Conservation (phyloP, 2,113 vertebrate genomes). For the Nerophis lumbriciformis region DNA sequence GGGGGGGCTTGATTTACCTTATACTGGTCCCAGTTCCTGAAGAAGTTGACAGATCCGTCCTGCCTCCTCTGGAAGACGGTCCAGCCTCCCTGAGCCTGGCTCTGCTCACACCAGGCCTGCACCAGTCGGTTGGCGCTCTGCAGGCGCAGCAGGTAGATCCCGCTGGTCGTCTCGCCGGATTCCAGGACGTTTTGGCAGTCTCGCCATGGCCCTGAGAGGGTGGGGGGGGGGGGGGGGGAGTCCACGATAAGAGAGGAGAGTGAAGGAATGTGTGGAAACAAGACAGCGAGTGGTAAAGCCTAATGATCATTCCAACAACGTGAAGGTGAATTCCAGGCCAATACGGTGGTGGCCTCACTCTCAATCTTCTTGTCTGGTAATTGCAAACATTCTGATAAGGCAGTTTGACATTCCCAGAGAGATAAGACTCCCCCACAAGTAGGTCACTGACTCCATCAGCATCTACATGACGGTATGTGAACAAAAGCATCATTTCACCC, state of each 20-base stretch:
- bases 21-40: slow-evolving; percentile 86
- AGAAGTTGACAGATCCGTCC: slow-evolving; percentile 87
- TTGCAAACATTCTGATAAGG: slow-evolving; percentile 25
- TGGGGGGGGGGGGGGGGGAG: not conserved
- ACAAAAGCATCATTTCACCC: not conserved
- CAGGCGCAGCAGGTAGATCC: slow-evolving; percentile 78
- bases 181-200: slow-evolving; percentile 80
- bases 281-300: slow-evolving; percentile 7
- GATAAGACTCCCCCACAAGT: slow-evolving; percentile 33
- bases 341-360: not conserved
- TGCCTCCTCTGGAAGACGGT: slow-evolving; percentile 84
- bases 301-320: slow-evolving; percentile 2
- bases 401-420: slow-evolving; percentile 51
- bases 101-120: slow-evolving; percentile 85
- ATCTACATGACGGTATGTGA: slow-evolving; percentile 2
- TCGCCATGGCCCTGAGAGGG: slow-evolving; percentile 76
- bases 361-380: slow-evolving; percentile 28
- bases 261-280: slow-evolving; percentile 10
- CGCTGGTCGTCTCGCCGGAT: slow-evolving; percentile 71
- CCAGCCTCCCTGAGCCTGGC: slow-evolving; percentile 79
- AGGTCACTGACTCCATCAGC: slow-evolving; percentile 57
- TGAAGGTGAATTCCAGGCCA: not conserved
- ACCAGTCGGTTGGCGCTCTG: slow-evolving; percentile 68
- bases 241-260: not conserved
- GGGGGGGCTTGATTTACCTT: slow-evolving; percentile 65